phyloP scores from a whole-genome alignment of 2,888 invertebrate species.

The Drosophila anomelani region DNA sequence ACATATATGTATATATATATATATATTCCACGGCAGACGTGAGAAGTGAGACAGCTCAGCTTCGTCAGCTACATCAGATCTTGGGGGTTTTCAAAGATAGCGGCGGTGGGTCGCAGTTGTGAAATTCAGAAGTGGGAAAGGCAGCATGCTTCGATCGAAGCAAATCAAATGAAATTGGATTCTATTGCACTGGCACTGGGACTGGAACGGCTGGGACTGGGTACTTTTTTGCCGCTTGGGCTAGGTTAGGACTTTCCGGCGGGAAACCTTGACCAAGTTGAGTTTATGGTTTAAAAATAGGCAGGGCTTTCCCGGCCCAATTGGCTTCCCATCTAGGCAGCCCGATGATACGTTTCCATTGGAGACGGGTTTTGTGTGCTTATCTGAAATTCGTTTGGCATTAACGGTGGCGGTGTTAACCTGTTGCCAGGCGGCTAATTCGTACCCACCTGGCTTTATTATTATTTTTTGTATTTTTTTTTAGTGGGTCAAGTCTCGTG shows the following conservation, averaged over 20 bases:
- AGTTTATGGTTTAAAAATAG: slow-evolving; percentile 23
- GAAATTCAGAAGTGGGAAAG: slow-evolving; percentile 23
- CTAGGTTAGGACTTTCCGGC: slow-evolving; percentile 63
- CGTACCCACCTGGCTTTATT: neutral
- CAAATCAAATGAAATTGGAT: slow-evolving; percentile 16
- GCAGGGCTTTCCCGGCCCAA: slow-evolving; percentile 6
- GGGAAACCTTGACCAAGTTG: neutral
- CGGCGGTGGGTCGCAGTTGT: slow-evolving; percentile 7
- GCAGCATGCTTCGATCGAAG: neutral
- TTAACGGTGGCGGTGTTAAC: neutral
- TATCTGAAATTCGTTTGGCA: neutral
- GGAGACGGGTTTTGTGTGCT: slow-evolving; percentile 1
- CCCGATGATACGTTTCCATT: neutral
- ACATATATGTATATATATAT: neutral
- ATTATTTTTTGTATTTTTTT: neutral
- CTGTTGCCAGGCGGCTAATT: slow-evolving; percentile 11
- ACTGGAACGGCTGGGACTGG: neutral
- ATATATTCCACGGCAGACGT: neutral
- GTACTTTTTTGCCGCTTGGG: slow-evolving; percentile 40
- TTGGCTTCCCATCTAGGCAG: neutral
- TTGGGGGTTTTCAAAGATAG: slow-evolving; percentile 34
- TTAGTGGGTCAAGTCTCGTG: slow-evolving; percentile 66
- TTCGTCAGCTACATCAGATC: slow-evolving; percentile 15
- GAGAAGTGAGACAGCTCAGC: slow-evolving; percentile 14
- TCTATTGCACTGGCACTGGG: slow-evolving; percentile 2